Base-by-base conservation (phyloP, 2,888 invertebrate species). In the Schizotus pectinicornis region DNA sequence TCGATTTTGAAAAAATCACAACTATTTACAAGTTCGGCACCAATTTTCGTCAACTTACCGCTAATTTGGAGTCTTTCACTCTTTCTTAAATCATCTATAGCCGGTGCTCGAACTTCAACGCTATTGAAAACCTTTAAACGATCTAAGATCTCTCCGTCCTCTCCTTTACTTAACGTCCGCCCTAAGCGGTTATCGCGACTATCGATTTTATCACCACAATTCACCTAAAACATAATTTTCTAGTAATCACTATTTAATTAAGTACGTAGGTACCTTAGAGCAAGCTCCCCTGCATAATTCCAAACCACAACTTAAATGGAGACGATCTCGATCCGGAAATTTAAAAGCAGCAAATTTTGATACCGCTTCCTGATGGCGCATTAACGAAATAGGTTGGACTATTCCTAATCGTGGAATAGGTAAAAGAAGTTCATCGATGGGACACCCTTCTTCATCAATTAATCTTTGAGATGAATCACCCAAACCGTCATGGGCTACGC, bases 271-370 rank as follows among this genome's bases (percentile, higher is more conserved):
- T 39, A 91, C 88, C 70, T 82, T 79, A 0, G 86, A 86, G 72
- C 92, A 92, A 61, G 81, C 82, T 46, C 87, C 88, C 76, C 87
- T 86, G 72, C 92, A 92, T n/a, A 92, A 79, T 67, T 90, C 88
- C 38, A 92, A 83, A 11, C 86, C 86, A 77, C 92, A 92, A n/a
- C 87, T 87, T 41, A 92, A 80, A 77, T 92, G 92, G 36, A 92
- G 79, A 60, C 89, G 86, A 59, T 90, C 89, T 62, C 90, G 82
- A 71, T 91, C 91, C 2, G 92, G 92, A 77, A 92, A 92, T 72
- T 91, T 91, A 72, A 92, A 92, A 3, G 92, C 92, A 0, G 89
- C 86, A 79, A 92, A 92, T 11, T 86, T 87, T 0, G 90, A 82
- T 3, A 77, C 65, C 0, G 80, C 80, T 62, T 80, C 80, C 63